Percentiles rank a stretch among this genome's conserved stretches.
Conservation (phyloP, 2,113 vertebrate genomes). For the Agapornis roseicollis region DNA sequence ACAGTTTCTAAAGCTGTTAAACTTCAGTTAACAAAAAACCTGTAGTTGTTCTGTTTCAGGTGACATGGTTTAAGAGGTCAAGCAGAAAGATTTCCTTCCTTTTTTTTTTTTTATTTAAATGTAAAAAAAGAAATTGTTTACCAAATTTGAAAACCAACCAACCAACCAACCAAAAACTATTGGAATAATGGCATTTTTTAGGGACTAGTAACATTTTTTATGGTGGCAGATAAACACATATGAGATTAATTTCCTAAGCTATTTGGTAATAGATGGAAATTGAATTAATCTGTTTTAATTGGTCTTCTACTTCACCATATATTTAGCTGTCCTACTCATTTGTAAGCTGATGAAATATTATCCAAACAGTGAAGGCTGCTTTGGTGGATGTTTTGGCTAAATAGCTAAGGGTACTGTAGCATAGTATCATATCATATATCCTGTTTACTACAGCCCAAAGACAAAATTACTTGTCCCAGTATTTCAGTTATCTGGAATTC, state of each 20-base stretch:
- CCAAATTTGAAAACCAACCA: too few relatives aligned
- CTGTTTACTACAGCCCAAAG: constrained; percentile 35
- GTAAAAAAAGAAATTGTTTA: constrained; percentile 13
- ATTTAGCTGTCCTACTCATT: constrained; percentile 54
- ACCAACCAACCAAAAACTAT: too few relatives aligned
- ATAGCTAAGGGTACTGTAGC: constrained; percentile 51
- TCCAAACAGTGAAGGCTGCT: not conserved
- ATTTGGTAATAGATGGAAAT: constrained; percentile 34
- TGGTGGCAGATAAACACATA: not conserved
- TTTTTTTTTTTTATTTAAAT: not conserved
- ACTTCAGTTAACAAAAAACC: constrained; percentile 43
- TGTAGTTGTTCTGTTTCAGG: constrained; percentile 16
- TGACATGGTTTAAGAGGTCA: not conserved
- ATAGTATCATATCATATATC: constrained; percentile 30
- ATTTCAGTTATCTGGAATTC: constrained; percentile 56
- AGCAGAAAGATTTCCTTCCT: not conserved
- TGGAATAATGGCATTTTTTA: not conserved
- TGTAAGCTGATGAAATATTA: constrained; percentile 63
- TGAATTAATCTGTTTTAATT: constrained; percentile 1
- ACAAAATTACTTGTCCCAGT: constrained; percentile 55
- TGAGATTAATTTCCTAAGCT: not conserved
- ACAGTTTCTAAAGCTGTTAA: constrained; percentile 30
- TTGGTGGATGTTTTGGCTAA: constrained; percentile 59
- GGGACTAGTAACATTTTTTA: not conserved
- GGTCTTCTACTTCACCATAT: constrained; percentile 42